A percentile compares a stretch with the other conserved stretches of the same genome.
Evolutionary conservation across 2,797 vertebrate species (phyloP).

Genomic region (Heteromormyrus szaboi): DNA sequence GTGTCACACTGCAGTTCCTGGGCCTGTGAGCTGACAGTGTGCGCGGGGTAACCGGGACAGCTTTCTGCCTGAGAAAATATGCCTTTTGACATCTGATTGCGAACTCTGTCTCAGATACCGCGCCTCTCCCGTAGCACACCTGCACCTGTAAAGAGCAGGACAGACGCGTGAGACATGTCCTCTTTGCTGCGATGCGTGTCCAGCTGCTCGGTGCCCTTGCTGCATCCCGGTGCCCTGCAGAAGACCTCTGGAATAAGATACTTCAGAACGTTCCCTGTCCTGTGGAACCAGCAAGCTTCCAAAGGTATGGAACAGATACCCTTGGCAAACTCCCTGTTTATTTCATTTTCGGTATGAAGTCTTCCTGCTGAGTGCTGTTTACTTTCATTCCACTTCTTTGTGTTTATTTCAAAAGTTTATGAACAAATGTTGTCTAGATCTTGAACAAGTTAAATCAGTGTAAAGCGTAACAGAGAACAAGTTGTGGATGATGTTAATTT

Average conservation of each 20-base stretch:
- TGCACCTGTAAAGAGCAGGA: slow-evolving; percentile 33
- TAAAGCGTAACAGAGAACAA: slow-evolving; percentile 4
- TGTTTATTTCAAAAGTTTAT: slow-evolving; percentile 2
- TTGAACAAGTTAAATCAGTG: slow-evolving; percentile 29
- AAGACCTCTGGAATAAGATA: slow-evolving; percentile 48
- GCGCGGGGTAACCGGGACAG: neutral
- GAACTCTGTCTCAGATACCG: slow-evolving; percentile 21
- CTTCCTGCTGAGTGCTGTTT: neutral
- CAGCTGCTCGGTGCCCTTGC: slow-evolving; percentile 48
- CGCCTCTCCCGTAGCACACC: slow-evolving; percentile 37
- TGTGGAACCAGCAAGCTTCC: slow-evolving; percentile 60
- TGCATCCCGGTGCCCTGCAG: slow-evolving; percentile 44
- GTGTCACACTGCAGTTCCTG: slow-evolving; percentile 51
- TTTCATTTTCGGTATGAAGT: neutral
- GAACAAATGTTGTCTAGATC: slow-evolving; percentile 25
- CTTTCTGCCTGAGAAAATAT: slow-evolving; percentile 23
- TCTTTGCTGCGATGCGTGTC: slow-evolving; percentile 58
- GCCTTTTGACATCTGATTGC: slow-evolving; percentile 35
- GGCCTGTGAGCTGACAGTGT: slow-evolving; percentile 35
- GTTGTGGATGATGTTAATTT: slow-evolving; percentile 39
- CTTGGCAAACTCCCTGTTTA: neutral
- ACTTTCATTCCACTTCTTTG: neutral
- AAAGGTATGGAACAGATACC: slow-evolving; percentile 55
- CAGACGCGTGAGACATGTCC: slow-evolving; percentile 53
- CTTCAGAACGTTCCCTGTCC: slow-evolving; percentile 60